Evolutionary conservation across 2,797 vertebrate species (phyloP).

Genomic region (Pipistrellus kuhlii): DNA sequence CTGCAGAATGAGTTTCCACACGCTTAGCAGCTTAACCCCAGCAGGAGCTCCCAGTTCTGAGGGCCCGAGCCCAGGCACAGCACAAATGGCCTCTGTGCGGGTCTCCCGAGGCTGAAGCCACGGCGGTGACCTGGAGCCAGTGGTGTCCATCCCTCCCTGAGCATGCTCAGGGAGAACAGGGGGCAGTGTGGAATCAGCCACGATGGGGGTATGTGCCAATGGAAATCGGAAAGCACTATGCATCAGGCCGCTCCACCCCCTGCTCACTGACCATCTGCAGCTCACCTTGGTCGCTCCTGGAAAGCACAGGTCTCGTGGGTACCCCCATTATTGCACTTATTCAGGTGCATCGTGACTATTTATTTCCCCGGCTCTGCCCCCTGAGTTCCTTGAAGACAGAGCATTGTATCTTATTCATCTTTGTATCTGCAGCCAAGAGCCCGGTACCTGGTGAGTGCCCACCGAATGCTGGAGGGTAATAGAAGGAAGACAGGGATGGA

Average conservation of each 20-base stretch:
- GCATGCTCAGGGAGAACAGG: neutral
- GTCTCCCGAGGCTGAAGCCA: neutral
- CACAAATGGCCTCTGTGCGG: neutral
- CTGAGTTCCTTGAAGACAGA: neutral
- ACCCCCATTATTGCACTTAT: neutral
- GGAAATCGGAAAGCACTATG: neutral
- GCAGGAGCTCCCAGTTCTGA: neutral
- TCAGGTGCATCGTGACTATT: neutral
- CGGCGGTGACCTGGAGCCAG: too few species aligned
- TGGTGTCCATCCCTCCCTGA: neutral
- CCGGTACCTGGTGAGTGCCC: neutral
- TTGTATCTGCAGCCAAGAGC: neutral
- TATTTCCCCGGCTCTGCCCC: neutral
- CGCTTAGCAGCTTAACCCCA: neutral
- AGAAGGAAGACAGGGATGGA: neutral
- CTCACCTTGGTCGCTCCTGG: accelerated
- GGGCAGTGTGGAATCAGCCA: neutral
- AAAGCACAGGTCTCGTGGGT: neutral
- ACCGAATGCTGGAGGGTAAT: neutral
- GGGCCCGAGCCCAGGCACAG: neutral
- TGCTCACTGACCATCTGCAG: neutral
- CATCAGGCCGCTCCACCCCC: neutral
- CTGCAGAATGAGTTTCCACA: neutral
- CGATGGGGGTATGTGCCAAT: neutral
- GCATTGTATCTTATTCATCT: neutral